A percentile compares a stretch with the other conserved stretches of the same genome.
phyloP scores from a whole-genome alignment of 2,797 vertebrate genomes.

The Tapera naevia region DNA sequence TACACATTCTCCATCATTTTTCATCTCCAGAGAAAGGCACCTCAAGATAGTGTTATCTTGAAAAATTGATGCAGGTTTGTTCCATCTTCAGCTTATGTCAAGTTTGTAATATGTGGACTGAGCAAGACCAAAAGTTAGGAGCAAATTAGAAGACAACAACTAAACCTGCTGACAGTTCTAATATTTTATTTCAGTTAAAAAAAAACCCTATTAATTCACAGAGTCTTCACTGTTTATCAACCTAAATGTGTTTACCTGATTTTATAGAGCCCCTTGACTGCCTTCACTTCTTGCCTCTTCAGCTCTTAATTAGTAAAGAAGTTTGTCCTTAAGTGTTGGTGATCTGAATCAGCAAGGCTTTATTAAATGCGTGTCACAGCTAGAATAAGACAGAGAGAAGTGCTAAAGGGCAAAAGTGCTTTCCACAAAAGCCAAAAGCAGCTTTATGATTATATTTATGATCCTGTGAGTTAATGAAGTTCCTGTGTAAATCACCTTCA shows the following conservation, averaged over 20 bases:
- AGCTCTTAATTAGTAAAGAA: constrained; percentile 43
- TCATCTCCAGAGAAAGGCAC: neutral
- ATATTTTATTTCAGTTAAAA: neutral
- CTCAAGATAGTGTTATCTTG: neutral
- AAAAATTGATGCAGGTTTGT: neutral
- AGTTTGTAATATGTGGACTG: neutral
- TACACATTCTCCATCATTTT: neutral
- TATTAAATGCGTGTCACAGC: constrained; percentile 49
- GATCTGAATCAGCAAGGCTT: constrained; percentile 57
- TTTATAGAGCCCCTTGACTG: constrained; percentile 12
- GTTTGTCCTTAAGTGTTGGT: constrained; percentile 16
- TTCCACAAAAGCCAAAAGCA: constrained; percentile 9
- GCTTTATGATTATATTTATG: constrained; percentile 38
- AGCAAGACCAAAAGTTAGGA: neutral
- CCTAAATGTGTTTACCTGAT: constrained; percentile 12
- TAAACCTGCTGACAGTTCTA: neutral
- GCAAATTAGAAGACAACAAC: neutral
- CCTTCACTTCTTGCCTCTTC: constrained; percentile 30
- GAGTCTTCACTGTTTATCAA: neutral
- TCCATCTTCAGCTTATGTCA: neutral
- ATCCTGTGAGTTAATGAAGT: constrained; percentile 34
- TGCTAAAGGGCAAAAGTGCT: constrained; percentile 55
- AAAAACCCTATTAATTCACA: neutral
- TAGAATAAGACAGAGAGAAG: constrained; percentile 32
- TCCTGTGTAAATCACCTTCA: constrained; percentile 27